Percentiles rank a stretch among this genome's conserved stretches.
Evolutionary conservation across 2,888 invertebrate species (phyloP).

Genomic region (Brachyopa scutellaris): DNA sequence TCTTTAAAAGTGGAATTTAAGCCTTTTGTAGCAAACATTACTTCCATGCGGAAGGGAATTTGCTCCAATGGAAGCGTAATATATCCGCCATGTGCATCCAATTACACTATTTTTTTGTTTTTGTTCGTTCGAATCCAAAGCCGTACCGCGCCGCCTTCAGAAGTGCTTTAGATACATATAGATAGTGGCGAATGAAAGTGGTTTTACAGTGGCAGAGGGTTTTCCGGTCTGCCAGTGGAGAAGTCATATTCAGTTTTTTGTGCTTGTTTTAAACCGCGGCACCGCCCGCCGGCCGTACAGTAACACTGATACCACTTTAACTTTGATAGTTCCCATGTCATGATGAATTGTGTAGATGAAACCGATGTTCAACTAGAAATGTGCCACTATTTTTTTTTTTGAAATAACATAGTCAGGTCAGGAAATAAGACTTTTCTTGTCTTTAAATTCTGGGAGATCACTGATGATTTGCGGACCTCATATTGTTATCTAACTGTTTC

Average conservation of each 20-base stretch:
- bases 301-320: too few species aligned
- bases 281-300: too few species aligned
- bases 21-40: constrained; percentile 51
- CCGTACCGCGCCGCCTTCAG: constrained; percentile 1
- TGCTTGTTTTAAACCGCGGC: too few species aligned
- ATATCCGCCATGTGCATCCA: constrained; percentile 68
- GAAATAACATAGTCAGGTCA: too few species aligned
- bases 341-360: not conserved
- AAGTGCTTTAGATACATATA: constrained; percentile 18
- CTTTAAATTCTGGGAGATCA: too few species aligned
- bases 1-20: constrained; percentile 67
- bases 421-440: too few species aligned
- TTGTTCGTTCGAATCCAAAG: not conserved
- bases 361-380: constrained; percentile 19
- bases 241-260: constrained; percentile 39
- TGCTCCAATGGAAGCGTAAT: constrained; percentile 53
- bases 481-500: too few species aligned
- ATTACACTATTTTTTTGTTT: constrained; percentile 45
- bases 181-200: not conserved
- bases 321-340: too few species aligned
- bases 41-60: constrained; percentile 61
- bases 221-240: constrained; percentile 43
- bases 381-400: too few species aligned
- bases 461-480: too few species aligned
- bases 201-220: constrained; percentile 14